phyloP scores from a whole-genome alignment of 2,888 invertebrate species.

The Cryptosula pallasiana region DNA sequence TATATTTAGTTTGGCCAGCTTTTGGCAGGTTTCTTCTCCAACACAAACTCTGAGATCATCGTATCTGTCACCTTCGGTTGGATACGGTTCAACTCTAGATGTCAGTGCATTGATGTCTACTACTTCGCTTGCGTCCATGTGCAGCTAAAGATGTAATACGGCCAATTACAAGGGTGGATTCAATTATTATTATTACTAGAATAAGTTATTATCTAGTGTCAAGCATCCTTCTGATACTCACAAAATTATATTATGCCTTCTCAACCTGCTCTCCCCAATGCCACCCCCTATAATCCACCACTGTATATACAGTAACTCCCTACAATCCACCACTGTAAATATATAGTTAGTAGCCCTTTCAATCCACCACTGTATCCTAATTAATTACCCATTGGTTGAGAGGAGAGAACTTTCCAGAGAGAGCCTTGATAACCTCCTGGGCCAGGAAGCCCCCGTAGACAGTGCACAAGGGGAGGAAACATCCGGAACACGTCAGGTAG shows the following conservation, averaged over 20 bases:
- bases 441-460: constrained; percentile 52
- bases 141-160: constrained; percentile 22
- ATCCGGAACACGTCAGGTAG: constrained; percentile 42
- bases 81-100: constrained; percentile 14
- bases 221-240: too few species aligned
- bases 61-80: constrained; percentile 45
- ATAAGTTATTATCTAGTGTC: too few species aligned
- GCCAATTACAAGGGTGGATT: too few species aligned
- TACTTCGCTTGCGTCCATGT: constrained; percentile 24
- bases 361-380: too few species aligned
- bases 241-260: too few species aligned
- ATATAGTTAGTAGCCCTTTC: too few species aligned
- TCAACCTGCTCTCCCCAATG: too few species aligned
- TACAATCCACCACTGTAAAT: too few species aligned
- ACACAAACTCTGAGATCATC: constrained; percentile 46
- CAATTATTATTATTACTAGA: too few species aligned
- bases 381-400: constrained; percentile 50
- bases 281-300: too few species aligned
- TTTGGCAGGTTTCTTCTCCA: constrained; percentile 37
- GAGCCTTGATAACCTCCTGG: constrained; percentile 54
- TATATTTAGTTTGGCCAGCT: constrained; percentile 36
- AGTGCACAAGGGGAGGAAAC: constrained; percentile 49
- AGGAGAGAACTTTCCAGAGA: constrained; percentile 55
- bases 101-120: constrained; percentile 19
- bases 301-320: too few species aligned